Evolutionary conservation across 2,113 vertebrate genomes (phyloP).

Genomic region (Barnardius zonarius): DNA sequence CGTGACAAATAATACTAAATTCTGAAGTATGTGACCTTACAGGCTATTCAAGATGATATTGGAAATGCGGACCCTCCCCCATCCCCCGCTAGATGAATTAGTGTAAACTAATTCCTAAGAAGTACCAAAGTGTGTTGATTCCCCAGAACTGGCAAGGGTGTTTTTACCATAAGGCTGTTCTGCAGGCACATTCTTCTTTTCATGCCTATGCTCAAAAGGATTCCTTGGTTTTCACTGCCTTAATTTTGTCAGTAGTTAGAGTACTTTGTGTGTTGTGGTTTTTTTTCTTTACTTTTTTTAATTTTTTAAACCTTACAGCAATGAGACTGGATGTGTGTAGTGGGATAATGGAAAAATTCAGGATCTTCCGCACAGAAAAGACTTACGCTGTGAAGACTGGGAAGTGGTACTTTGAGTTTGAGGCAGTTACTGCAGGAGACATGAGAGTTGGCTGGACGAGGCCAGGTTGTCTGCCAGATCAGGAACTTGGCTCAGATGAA

Average conservation of each 20-base stretch:
- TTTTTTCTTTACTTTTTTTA: neutral
- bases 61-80: neutral
- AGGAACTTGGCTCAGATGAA: constrained; percentile 91
- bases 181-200: neutral
- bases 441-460: constrained; percentile 94
- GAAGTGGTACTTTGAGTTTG: constrained; percentile 96
- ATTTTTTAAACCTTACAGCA: constrained; percentile 61
- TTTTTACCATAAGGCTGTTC: neutral
- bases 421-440: constrained; percentile 88
- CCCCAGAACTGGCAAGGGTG: neutral
- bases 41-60: neutral
- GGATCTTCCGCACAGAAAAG: constrained; percentile 95
- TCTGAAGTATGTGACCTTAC: neutral
- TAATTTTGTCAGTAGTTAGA: neutral
- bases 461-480: constrained; percentile 88
- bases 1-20: neutral
- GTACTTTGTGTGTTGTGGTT: neutral
- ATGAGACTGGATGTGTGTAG: constrained; percentile 75
- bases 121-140: neutral
- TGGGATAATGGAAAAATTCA: constrained; percentile 84
- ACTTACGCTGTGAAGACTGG: constrained; percentile 87
- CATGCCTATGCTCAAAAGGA: neutral
- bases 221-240: neutral
- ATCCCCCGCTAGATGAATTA: neutral
- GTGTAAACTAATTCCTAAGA: neutral